Evolutionary conservation across 2,888 invertebrate species (phyloP).

Genomic region (Cyclophora albipunctata): DNA sequence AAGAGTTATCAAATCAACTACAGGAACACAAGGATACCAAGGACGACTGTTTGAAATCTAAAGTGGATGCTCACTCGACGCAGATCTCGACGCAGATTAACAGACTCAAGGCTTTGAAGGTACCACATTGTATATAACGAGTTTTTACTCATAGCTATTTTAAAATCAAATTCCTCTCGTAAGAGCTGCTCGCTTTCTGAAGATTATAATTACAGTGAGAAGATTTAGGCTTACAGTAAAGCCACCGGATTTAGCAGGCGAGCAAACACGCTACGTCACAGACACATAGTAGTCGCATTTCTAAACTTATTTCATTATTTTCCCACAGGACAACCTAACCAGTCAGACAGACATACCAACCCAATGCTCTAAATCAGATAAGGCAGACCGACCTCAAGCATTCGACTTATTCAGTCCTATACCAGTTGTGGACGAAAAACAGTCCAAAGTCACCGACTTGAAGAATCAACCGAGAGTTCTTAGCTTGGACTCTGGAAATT

Average conservation of each 20-base stretch:
- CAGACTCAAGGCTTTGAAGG: conserved; percentile 79
- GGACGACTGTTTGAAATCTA: conserved; percentile 63
- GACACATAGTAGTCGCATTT: too few relatives aligned
- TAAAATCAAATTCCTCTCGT: neutral
- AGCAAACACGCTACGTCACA: too few relatives aligned
- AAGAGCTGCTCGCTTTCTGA: too few relatives aligned
- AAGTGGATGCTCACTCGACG: conserved; percentile 77
- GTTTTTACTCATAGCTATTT: too few relatives aligned
- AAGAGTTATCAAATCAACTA: conserved; percentile 54
- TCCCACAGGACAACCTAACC: conserved; percentile 47
- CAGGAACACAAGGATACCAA: conserved; percentile 33
- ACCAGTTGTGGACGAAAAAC: conserved; percentile 52
- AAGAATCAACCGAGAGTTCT: conserved; percentile 54
- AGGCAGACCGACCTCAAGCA: conserved; percentile 46
- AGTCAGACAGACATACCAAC: conserved; percentile 21
- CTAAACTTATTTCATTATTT: too few relatives aligned
- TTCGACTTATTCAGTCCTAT: conserved; percentile 76
- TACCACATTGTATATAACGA: conserved; percentile 27
- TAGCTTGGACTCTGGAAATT: conserved; percentile 59
- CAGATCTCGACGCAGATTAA: conserved; percentile 80
- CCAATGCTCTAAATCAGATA: conserved; percentile 30
- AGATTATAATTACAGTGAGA: too few relatives aligned
- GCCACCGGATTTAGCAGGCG: too few relatives aligned
- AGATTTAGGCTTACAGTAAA: too few relatives aligned
- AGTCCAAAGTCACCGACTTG: conserved; percentile 45